Evolutionary conservation across 23 tunicate genomes (phyloP).

Genomic region (Ciona savignyi): DNA sequence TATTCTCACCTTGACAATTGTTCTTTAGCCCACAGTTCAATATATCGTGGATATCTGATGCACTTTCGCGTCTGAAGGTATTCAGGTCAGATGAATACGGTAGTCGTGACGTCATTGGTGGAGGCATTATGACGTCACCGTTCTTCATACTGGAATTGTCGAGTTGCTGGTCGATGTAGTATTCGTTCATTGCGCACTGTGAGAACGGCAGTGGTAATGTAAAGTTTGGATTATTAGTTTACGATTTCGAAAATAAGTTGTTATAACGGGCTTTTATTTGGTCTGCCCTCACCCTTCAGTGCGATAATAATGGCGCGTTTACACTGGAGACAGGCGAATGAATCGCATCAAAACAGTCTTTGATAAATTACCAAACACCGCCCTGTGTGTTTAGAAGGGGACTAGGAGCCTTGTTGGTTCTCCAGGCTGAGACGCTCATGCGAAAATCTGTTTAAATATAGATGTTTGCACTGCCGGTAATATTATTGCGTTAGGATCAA

Average conservation of each 20-base stretch:
- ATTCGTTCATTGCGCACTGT: conserved; percentile 42
- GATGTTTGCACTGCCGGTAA: conserved; percentile 23
- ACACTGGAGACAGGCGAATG: background rate
- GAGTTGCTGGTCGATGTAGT: conserved; percentile 14
- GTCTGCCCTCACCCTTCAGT: too few species aligned
- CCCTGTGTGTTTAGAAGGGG: background rate
- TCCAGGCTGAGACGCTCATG: background rate
- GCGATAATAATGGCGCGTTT: background rate
- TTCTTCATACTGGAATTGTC: conserved; percentile 13
- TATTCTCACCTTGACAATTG: background rate
- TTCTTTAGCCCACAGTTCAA: conserved; percentile 6
- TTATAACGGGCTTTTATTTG: too few species aligned
- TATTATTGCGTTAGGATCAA: conserved; percentile 18
- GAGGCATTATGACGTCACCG: conserved; percentile 36
- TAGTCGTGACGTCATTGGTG: conserved; percentile 36
- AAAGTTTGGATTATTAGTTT: too few species aligned
- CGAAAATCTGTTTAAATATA: conserved; percentile 28
- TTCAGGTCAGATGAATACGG: conserved; percentile 66
- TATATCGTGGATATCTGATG: conserved; percentile 80
- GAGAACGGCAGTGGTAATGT: background rate
- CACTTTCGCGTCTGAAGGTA: conserved; percentile 74
- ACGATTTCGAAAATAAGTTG: too few species aligned
- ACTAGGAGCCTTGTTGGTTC: background rate
- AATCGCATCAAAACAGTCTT: background rate
- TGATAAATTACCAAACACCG: background rate